These are phyloP conservation scores for Arge pagana DNA, from an alignment of 2,888 invertebrate genomes.

Conservation along the genomic window DNA sequence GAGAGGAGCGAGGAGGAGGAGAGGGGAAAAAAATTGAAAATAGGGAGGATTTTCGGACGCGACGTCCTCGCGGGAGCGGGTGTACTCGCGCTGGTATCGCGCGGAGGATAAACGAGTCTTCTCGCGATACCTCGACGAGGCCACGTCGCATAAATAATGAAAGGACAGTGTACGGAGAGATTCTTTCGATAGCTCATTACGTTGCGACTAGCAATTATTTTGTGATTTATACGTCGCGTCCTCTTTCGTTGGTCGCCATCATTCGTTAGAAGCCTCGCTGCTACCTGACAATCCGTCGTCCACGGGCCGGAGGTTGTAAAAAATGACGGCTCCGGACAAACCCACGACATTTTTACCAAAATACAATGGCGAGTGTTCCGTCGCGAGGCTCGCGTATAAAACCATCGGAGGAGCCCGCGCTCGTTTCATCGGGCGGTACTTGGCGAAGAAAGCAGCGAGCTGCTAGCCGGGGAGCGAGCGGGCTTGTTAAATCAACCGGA, in stretches of 20 bases:
- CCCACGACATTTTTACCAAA: no score
- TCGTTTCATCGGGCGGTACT: no score
- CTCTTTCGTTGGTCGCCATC: slow-evolving; percentile 20
- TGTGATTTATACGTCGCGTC: slow-evolving; percentile 22
- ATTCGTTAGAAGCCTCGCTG: slow-evolving; percentile 13
- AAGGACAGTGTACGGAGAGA: slow-evolving; percentile 13
- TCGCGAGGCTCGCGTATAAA: no score
- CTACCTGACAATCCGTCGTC: slow-evolving; percentile 19
- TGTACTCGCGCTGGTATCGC: no score
- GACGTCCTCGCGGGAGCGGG: no score
- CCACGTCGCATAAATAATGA: slow-evolving; percentile 12
- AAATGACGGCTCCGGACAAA: no score
- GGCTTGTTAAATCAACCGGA: no score
- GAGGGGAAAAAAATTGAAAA: neutral
- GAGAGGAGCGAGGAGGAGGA: neutral
- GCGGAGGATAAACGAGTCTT: no score
- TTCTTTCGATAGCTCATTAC: slow-evolving; percentile 22
- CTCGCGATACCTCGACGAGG: no score
- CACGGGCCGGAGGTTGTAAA: neutral
- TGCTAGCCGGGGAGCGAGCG: neutral
- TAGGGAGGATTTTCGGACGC: neutral
- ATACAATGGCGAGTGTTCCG: no score
- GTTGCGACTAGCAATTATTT: slow-evolving; percentile 21
- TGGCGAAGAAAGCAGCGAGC: slow-evolving; percentile 15
- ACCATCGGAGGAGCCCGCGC: no score